Conservation (phyloP, 2,888 invertebrate genomes). For the Melanargia galathea region DNA sequence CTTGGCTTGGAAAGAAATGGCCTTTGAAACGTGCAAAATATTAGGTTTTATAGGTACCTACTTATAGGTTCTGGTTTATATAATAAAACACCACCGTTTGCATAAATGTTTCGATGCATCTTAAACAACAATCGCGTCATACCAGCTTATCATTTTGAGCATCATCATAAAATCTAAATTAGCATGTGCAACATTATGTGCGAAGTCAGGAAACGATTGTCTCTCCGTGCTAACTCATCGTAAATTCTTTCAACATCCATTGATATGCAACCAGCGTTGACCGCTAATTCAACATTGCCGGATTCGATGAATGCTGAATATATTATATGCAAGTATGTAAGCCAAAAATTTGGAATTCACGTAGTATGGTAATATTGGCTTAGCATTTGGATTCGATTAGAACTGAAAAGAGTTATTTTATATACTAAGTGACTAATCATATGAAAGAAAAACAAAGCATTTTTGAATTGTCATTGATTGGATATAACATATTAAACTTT, state of each 20-base stretch:
- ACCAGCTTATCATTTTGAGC: constrained; percentile 43
- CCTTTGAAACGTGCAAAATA: too few species aligned
- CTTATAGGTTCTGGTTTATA: not conserved
- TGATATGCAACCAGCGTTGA: constrained; percentile 55
- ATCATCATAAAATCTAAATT: constrained; percentile 48
- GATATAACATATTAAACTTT: too few species aligned
- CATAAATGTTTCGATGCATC: constrained; percentile 7
- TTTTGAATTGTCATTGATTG: not conserved
- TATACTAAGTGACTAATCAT: not conserved
- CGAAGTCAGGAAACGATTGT: constrained; percentile 56
- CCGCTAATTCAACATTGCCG: constrained; percentile 55
- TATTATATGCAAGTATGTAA: constrained; percentile 43
- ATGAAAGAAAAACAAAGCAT: not conserved
- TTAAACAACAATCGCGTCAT: constrained; percentile 34
- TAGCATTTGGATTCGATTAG: not conserved
- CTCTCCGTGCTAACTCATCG: constrained; percentile 52
- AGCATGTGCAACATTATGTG: constrained; percentile 56
- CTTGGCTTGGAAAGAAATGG: too few species aligned
- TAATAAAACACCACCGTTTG: not conserved
- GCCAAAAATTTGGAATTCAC: constrained; percentile 42
- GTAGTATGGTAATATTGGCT: not conserved
- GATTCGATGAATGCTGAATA: constrained; percentile 48
- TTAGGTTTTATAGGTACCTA: too few species aligned
- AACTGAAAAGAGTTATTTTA: not conserved
- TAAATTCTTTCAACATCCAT: constrained; percentile 47